These are phyloP conservation scores for Acrossocheilus fasciatus DNA, from an alignment of 2,797 vertebrate genomes.

Conservation along the genomic window DNA sequence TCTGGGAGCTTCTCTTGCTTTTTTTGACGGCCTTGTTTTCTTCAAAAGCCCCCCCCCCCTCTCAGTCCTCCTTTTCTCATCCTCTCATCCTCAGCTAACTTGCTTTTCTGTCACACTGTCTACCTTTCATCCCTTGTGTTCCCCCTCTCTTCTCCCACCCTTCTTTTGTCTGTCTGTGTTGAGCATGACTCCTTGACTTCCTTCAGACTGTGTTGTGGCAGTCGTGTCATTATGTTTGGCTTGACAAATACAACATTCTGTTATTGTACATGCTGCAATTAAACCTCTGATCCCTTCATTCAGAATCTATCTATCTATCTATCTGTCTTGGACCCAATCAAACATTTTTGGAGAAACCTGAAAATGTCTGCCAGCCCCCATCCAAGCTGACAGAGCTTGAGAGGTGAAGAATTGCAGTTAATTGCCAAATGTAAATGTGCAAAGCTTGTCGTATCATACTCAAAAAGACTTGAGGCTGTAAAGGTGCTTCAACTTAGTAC, in stretches of 20 bases:
- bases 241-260: neutral
- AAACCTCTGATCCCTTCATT: neutral
- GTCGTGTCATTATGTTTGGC: neutral
- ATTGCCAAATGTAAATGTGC: no score
- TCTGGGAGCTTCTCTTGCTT: neutral
- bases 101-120: conserved; percentile 28
- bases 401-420: no score
- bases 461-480: no score
- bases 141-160: neutral
- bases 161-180: conserved; percentile 39
- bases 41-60: conserved; percentile 21
- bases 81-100: conserved; percentile 16
- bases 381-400: no score
- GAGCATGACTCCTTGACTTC: conserved; percentile 46
- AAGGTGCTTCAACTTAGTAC: no score
- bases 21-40: neutral
- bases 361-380: no score
- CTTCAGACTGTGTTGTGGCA: conserved; percentile 36
- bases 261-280: neutral
- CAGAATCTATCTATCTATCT: neutral
- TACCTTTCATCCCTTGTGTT: conserved; percentile 35
- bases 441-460: no score
- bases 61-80: conserved; percentile 4
- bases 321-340: neutral
- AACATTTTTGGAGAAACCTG: no score